Evolutionary conservation across 2,888 invertebrate genomes (phyloP).

Genomic region (Bursaphelenchus okinawaensis): DNA sequence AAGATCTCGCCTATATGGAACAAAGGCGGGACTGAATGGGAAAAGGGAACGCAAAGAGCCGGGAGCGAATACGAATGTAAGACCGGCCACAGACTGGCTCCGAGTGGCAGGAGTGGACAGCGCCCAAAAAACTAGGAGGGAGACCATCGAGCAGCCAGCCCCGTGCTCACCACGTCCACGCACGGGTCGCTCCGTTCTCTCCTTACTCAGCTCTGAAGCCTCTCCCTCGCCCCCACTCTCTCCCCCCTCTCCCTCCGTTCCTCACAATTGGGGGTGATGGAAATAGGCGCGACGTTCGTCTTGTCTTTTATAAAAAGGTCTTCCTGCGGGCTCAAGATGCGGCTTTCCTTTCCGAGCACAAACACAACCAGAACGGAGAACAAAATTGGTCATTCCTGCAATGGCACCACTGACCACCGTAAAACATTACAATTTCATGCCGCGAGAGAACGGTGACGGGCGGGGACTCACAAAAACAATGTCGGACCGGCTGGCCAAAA

Average conservation of each 20-base stretch:
- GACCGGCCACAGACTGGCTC: not conserved
- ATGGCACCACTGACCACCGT: too few relatives aligned
- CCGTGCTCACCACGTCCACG: constrained; percentile 18
- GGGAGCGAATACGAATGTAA: not conserved
- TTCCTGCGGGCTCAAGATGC: not conserved
- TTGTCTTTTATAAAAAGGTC: not conserved
- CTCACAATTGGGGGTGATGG: not conserved
- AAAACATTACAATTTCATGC: too few relatives aligned
- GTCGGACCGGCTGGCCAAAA: too few relatives aligned
- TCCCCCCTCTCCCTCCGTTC: constrained; percentile 11
- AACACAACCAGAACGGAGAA: too few relatives aligned
- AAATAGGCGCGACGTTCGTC: not conserved
- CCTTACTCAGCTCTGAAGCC: constrained; percentile 1
- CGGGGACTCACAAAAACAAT: too few relatives aligned
- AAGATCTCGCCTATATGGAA: constrained; percentile 13
- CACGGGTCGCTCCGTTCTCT: constrained; percentile 11
- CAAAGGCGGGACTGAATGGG: constrained; percentile 15
- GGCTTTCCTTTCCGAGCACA: too few relatives aligned
- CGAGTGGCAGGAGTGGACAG: not conserved
- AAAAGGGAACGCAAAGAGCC: constrained; percentile 18
- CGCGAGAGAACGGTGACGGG: too few relatives aligned
- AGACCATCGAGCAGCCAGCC: not conserved
- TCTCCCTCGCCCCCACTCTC: constrained; percentile 11
- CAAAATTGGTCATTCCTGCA: too few relatives aligned
- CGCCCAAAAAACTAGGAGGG: not conserved